Conservation (phyloP, 2,113 vertebrate species). For the Pongo pygmaeus region DNA sequence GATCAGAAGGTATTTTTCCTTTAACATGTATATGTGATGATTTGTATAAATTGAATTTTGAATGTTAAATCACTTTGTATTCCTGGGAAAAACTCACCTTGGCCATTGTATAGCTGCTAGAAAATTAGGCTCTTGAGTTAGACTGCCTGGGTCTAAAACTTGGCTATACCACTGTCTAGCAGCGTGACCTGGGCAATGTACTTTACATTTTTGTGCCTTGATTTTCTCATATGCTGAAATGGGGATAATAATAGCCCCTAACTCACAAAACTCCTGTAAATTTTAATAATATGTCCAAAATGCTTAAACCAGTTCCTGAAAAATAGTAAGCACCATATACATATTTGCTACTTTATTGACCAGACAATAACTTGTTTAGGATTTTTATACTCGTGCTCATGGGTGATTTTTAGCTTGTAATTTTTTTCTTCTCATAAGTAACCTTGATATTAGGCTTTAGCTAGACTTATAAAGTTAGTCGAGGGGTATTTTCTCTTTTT, state of each 20-base stretch:
- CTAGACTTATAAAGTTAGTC: neutral
- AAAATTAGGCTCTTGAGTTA: neutral
- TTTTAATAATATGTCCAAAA: neutral
- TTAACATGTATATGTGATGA: neutral
- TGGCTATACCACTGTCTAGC: neutral
- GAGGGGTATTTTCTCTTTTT: neutral
- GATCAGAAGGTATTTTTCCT: neutral
- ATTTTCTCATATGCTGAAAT: neutral
- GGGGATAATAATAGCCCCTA: neutral
- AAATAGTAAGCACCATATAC: neutral
- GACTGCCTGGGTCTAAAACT: neutral
- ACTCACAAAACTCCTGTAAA: neutral
- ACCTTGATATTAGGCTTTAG: neutral
- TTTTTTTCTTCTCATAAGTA: neutral
- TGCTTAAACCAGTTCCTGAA: neutral
- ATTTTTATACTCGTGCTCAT: neutral
- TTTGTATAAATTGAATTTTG: neutral
- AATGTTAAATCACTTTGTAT: neutral
- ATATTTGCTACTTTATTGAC: neutral
- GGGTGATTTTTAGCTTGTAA: conserved; percentile 17
- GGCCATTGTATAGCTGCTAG: neutral
- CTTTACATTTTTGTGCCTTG: neutral
- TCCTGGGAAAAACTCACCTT: neutral
- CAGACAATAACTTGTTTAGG: neutral
- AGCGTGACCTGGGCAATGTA: neutral